Evolutionary conservation across 2,888 invertebrate species (phyloP).

Genomic region (Bimastos eiseni): DNA sequence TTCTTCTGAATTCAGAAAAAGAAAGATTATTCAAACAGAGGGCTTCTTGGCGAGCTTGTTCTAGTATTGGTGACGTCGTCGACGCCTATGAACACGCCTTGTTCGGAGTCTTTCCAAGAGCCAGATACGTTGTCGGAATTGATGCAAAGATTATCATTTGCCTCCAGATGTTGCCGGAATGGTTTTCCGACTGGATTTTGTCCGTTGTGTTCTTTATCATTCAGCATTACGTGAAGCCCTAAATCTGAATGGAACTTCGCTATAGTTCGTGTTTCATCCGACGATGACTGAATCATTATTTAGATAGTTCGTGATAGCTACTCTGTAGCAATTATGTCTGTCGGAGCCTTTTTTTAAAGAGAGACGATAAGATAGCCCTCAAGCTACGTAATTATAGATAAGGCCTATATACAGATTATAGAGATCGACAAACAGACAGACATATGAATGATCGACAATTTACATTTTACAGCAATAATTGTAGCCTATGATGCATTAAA

Average conservation of each 20-base stretch:
- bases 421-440: too few relatives aligned
- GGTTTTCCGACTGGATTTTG: neutral
- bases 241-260: neutral
- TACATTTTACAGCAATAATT: too few relatives aligned
- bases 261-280: too few relatives aligned
- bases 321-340: too few relatives aligned
- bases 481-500: too few relatives aligned
- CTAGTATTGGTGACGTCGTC: neutral
- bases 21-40: neutral
- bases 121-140: slow-evolving; percentile 8
- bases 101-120: slow-evolving; percentile 14
- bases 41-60: neutral
- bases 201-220: accelerated
- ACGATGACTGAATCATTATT: too few relatives aligned
- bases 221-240: neutral
- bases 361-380: too few relatives aligned
- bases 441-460: too few relatives aligned
- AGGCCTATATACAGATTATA: too few relatives aligned
- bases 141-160: neutral
- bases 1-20: neutral
- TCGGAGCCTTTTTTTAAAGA: too few relatives aligned
- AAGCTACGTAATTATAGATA: too few relatives aligned
- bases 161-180: neutral
- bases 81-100: slow-evolving; percentile 23
- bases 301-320: too few relatives aligned